phyloP scores from a whole-genome alignment of 2,888 invertebrate genomes.

The Neocrepidodera transversa region DNA sequence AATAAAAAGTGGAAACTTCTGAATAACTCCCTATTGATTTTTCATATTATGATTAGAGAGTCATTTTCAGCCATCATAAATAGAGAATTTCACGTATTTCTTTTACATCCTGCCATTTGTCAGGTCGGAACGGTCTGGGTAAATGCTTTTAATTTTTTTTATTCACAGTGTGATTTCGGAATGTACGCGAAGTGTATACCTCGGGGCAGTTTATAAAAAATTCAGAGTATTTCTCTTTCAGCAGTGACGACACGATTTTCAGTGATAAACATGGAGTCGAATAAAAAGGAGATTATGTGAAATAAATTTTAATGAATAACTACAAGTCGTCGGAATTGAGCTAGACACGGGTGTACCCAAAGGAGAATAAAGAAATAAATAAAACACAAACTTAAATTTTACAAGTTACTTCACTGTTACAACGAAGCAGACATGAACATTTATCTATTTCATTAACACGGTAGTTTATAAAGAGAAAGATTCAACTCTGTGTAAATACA shows the following conservation, averaged over 20 bases:
- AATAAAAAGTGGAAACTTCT: no score
- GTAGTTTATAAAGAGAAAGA: no score
- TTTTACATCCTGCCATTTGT: slow-evolving; percentile 3
- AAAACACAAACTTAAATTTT: not conserved
- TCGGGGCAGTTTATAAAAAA: slow-evolving; percentile 6
- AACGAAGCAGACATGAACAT: no score
- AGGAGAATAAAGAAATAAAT: not conserved
- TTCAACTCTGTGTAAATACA: no score
- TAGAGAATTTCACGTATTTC: not conserved
- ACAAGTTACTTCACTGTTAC: no score
- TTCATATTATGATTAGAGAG: not conserved
- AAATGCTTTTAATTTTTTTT: slow-evolving; percentile 5
- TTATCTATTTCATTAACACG: no score
- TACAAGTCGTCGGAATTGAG: not conserved
- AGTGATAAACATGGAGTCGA: slow-evolving; percentile 2
- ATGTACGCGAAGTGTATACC: not conserved
- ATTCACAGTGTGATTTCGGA: not conserved
- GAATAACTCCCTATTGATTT: not conserved
- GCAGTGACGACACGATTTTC: not conserved
- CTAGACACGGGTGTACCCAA: not conserved
- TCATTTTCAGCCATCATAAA: not conserved
- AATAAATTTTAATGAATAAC: slow-evolving; percentile 6
- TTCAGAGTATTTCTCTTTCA: slow-evolving; percentile 1
- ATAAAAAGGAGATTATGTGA: slow-evolving; percentile 6
- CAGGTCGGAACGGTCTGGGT: slow-evolving; percentile 1